These are phyloP conservation scores for Colletes collaris DNA, from an alignment of 2,888 invertebrate species.

Conservation along the genomic window DNA sequence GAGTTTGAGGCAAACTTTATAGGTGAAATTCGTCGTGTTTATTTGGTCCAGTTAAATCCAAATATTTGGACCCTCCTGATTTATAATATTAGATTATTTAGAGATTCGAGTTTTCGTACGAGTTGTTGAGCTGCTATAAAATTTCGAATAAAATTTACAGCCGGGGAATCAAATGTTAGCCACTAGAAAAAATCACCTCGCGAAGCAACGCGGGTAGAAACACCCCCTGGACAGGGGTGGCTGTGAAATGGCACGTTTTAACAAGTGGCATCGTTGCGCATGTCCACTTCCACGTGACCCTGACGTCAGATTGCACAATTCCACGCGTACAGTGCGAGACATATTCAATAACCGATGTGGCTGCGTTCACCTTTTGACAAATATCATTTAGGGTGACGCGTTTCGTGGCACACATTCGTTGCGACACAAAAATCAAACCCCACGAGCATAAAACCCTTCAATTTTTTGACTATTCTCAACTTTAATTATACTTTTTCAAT, in stretches of 20 bases:
- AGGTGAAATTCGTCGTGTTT: background rate
- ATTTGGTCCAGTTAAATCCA: background rate
- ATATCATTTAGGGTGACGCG: conserved; percentile 31
- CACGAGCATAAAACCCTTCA: background rate
- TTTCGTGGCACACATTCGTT: background rate
- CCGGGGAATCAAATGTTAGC: too few relatives aligned
- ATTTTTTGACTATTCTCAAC: background rate
- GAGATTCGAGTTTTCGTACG: too few relatives aligned
- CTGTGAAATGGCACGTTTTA: conserved; percentile 46
- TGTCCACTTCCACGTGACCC: conserved; percentile 48
- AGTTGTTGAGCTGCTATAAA: too few relatives aligned
- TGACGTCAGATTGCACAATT: conserved; percentile 59
- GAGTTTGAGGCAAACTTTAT: too few relatives aligned
- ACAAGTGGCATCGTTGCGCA: conserved; percentile 52
- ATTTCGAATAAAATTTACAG: too few relatives aligned
- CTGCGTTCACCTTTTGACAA: conserved; percentile 35
- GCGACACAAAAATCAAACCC: background rate
- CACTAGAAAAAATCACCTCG: background rate
- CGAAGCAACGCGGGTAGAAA: conserved; percentile 4
- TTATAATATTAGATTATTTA: background rate
- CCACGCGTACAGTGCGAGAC: conserved; percentile 37
- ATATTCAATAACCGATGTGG: conserved; percentile 54
- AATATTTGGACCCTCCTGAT: background rate
- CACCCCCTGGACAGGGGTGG: conserved; percentile 26
- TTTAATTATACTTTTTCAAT: too few relatives aligned